A percentile compares a stretch with the other conserved stretches of the same genome.
Evolutionary conservation across 53 echinoderm and acorn worm species (phyloP).

Genomic region (Antedon mediterranea): DNA sequence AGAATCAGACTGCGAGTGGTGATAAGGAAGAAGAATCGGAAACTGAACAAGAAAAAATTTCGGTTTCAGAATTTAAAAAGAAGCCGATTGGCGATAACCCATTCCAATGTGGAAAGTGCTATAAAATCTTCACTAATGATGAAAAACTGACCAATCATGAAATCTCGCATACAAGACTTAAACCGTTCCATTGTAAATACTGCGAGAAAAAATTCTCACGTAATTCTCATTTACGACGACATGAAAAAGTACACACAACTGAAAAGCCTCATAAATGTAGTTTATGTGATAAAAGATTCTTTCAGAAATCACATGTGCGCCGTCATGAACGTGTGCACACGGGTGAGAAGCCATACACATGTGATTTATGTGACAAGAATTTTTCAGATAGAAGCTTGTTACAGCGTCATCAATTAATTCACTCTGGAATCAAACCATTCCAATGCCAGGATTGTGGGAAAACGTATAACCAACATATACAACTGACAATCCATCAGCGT

Average conservation of each 20-base stretch:
- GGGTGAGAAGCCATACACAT: slow-evolving; percentile 7
- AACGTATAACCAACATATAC: slow-evolving; percentile 11
- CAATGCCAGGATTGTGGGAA: slow-evolving; percentile 24
- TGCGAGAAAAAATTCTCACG: slow-evolving; percentile 11
- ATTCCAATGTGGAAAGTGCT: background rate
- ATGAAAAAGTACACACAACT: slow-evolving; percentile 3
- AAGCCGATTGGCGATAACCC: background rate
- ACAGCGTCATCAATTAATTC: slow-evolving; percentile 4
- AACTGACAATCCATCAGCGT: slow-evolving; percentile 23
- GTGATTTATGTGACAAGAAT: slow-evolving; percentile 6
- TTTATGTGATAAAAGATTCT: slow-evolving; percentile 4
- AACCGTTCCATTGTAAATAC: slow-evolving; percentile 7
- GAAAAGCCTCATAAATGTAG: slow-evolving; percentile 8
- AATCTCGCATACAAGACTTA: background rate
- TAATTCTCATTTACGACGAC: background rate
- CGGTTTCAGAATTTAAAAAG: background rate
- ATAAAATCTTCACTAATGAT: background rate
- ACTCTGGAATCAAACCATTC: slow-evolving; percentile 13
- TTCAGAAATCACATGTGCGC: slow-evolving; percentile 4
- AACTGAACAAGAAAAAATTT: background rate
- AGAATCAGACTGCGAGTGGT: too few species aligned
- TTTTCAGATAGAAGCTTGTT: slow-evolving; percentile 12
- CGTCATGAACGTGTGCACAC: slow-evolving; percentile 11
- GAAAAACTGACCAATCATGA: slow-evolving; percentile 11
- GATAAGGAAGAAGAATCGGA: background rate